These are phyloP conservation scores for Tetranychus cinnabarinus DNA, from an alignment of 1,140 invertebrate species.

Conservation along the genomic window DNA sequence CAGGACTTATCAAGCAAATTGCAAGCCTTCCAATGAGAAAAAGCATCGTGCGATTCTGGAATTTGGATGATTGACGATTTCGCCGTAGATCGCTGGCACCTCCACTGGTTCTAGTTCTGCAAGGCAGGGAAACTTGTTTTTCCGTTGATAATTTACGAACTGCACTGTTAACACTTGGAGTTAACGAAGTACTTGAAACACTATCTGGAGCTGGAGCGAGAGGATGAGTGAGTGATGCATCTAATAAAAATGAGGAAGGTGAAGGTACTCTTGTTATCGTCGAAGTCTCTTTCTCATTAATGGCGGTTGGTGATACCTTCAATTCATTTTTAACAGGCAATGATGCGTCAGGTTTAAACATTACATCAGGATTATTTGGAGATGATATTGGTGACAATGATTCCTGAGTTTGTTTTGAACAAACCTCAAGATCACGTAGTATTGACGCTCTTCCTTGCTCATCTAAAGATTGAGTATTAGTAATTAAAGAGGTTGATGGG, in stretches of 20 bases:
- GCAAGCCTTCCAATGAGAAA: conserved; percentile 60
- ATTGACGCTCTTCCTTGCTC: conserved; percentile 7
- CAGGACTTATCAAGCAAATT: conserved; percentile 66
- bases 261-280: neutral
- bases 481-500: conserved; percentile 11
- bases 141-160: neutral
- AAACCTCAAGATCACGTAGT: conserved; percentile 7
- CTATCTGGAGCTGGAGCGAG: too few relatives aligned
- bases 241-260: neutral
- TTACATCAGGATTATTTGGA: neutral
- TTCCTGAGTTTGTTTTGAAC: neutral
- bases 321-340: neutral
- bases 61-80: conserved; percentile 15
- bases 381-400: neutral
- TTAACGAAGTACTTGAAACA: neutral
- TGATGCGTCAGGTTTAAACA: neutral
- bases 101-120: conserved; percentile 3
- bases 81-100: neutral
- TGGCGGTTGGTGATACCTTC: neutral
- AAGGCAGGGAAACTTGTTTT: conserved; percentile 10
- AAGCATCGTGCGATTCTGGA: conserved; percentile 75
- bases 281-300: too few relatives aligned
- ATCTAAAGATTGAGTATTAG: conserved; percentile 15
- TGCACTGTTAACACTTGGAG: neutral
- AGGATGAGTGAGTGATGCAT: too few relatives aligned